Conservation (phyloP, 2,113 vertebrate species). For the Sinocyclocheilus rhinocerous region DNA sequence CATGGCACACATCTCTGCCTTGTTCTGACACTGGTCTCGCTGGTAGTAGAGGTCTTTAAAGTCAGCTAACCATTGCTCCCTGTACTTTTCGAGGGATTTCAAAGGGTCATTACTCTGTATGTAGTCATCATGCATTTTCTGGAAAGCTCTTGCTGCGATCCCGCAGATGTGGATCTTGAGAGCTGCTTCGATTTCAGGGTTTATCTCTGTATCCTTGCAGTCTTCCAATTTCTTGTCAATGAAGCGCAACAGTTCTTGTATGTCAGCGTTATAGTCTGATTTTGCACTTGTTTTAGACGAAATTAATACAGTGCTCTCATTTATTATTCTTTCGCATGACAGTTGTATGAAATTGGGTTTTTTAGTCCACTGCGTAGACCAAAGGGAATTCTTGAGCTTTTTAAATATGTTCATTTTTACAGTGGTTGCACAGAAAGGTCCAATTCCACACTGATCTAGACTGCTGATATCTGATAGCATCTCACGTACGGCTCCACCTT, state of each 20-base stretch:
- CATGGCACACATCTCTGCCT: constrained; percentile 44
- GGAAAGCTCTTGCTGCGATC: constrained; percentile 39
- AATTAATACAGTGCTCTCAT: not conserved
- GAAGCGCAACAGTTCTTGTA: constrained; percentile 38
- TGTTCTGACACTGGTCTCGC: constrained; percentile 55
- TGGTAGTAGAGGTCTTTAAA: constrained; percentile 55
- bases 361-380: not conserved
- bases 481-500: constrained; percentile 8
- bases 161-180: constrained; percentile 60
- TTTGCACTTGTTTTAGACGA: not conserved
- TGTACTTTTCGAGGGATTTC: constrained; percentile 40
- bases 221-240: constrained; percentile 11
- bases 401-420: not conserved
- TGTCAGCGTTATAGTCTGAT: constrained; percentile 48
- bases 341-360: not conserved
- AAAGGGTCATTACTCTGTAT: constrained; percentile 48
- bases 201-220: not conserved
- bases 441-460: constrained; percentile 21
- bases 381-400: not conserved
- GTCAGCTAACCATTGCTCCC: constrained; percentile 39
- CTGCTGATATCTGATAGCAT: not conserved
- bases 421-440: not conserved
- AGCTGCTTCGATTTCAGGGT: constrained; percentile 24
- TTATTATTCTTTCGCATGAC: not conserved
- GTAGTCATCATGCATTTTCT: constrained; percentile 50